Evolutionary conservation across 2,888 invertebrate species (phyloP).

Genomic region (Macaria notata): DNA sequence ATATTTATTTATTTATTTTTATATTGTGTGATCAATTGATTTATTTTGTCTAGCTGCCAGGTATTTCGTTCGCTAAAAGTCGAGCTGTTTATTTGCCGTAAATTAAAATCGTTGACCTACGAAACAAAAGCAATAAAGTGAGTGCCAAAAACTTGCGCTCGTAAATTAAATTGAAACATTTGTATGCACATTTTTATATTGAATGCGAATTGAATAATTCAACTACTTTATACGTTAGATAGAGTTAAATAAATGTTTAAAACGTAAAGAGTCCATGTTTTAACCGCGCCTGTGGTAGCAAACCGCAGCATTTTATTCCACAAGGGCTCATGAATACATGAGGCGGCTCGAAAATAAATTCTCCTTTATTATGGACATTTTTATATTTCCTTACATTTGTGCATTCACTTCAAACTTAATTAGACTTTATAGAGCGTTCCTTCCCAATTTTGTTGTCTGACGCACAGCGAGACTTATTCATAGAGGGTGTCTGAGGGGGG

Average conservation of each 20-base stretch:
- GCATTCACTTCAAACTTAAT: constrained; percentile 80
- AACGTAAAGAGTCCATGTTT: constrained; percentile 25
- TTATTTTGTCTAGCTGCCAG: no score
- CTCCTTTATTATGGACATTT: constrained; percentile 59
- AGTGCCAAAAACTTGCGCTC: constrained; percentile 31
- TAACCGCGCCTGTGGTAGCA: constrained; percentile 13
- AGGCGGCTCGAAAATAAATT: constrained; percentile 53
- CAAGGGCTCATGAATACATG: constrained; percentile 34
- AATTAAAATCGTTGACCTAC: constrained; percentile 26
- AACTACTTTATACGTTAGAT: constrained; percentile 17
- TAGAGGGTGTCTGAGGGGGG: constrained; percentile 59
- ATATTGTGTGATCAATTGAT: no score
- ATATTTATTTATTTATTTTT: no score
- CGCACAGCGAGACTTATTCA: constrained; percentile 78
- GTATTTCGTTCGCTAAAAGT: background rate
- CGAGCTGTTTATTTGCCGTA: constrained; percentile 4
- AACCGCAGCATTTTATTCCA: constrained; percentile 28
- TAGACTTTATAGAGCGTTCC: constrained; percentile 82
- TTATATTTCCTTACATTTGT: constrained; percentile 77
- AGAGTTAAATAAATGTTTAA: constrained; percentile 18
- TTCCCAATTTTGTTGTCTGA: constrained; percentile 79
- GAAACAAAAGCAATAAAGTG: constrained; percentile 25
- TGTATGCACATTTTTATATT: constrained; percentile 20
- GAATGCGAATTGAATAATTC: constrained; percentile 16
- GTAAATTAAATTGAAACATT: constrained; percentile 29